Base-by-base conservation (phyloP, 2,888 invertebrate species). In the Andrena flavipes region DNA sequence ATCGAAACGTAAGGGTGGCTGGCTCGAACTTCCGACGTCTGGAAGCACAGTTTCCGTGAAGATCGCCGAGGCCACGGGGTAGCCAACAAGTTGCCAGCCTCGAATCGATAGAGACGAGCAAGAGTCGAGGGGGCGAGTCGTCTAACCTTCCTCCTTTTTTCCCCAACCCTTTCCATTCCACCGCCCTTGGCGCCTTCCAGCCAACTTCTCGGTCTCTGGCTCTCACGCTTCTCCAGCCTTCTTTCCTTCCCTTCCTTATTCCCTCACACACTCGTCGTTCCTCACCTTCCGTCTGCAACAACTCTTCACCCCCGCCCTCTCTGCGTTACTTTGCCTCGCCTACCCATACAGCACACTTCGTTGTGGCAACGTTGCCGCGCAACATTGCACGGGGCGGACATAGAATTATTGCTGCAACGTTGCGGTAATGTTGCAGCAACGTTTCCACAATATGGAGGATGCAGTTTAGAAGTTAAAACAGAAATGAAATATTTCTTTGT, bases 81-180 rank as follows among this genome's bases (percentile, higher is more conserved):
- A 90, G 90, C 93, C 92, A 93, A 93, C 93, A 93, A 93, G 93
- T 93, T 93, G 93, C 91, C 90, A 91, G 91, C 91, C 91, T 91
- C 87, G 91, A 93, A 93, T 93, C 93, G 93, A 93, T 93, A 92
- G 90, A 90, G 91, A 90, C 78, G 85, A 87, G 87, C 83, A 89
- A 88, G 89, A 88, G 88, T 20, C 63, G 89, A 90, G 87, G 87
- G 88, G 81, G 71, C 35, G 72, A 80, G 65, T 69, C 67, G 56
- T 76, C 59, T 65, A 76, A 75, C 87, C 76, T 60, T 42, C 29
- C 8, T 0, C 29, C 26, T 30, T 30, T 64, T 42, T 65, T 23
- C 16, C 42, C 42, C 59, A 56, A 35, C 69, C 84, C 65, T 54
- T 62, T 67, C 64, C 65, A 26, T 65, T 60, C 49, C 42, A 13